phyloP scores from a whole-genome alignment of 1,140 invertebrate species.

The Drosophila ficusphila region DNA sequence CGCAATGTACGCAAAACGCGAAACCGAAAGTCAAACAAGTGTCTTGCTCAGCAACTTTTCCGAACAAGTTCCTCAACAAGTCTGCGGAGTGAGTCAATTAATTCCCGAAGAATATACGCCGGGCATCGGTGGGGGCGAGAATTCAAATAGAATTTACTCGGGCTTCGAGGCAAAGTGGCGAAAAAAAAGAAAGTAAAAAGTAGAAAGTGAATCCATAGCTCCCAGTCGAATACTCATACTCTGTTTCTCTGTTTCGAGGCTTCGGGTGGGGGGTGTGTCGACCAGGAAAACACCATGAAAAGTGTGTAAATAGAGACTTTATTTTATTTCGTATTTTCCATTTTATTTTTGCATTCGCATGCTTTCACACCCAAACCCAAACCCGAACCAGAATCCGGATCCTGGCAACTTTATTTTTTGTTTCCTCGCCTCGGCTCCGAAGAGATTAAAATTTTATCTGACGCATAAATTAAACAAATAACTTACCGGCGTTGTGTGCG shows the following conservation, averaged over 20 bases:
- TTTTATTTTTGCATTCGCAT: slow-evolving; percentile 31
- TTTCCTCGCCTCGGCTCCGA: slow-evolving; percentile 63
- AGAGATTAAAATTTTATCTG: slow-evolving; percentile 83
- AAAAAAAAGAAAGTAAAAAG: not conserved
- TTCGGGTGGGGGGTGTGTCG: not conserved
- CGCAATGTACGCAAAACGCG: slow-evolving; percentile 51
- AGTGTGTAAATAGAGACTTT: slow-evolving; percentile 81
- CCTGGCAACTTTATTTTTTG: slow-evolving; percentile 71
- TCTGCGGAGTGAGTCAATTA: slow-evolving; percentile 71
- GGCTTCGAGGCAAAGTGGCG: not conserved
- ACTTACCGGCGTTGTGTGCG: slow-evolving; percentile 55
- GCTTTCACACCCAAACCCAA: slow-evolving; percentile 37
- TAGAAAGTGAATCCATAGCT: slow-evolving; percentile 62
- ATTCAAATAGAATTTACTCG: slow-evolving; percentile 46
- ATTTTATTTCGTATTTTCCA: slow-evolving; percentile 69
- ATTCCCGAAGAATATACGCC: slow-evolving; percentile 68
- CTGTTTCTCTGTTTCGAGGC: too few relatives aligned
- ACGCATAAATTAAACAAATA: slow-evolving; percentile 83
- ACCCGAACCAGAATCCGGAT: too few relatives aligned
- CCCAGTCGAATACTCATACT: slow-evolving; percentile 66
- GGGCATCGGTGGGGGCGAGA: slow-evolving; percentile 17
- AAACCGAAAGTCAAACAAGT: slow-evolving; percentile 63
- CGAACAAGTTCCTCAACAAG: slow-evolving; percentile 62
- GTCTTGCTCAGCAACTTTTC: slow-evolving; percentile 48
- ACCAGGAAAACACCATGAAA: slow-evolving; percentile 47